These are phyloP conservation scores for Choloepus hoffmanni DNA, from an alignment of 2,113 vertebrate genomes.

Conservation along the genomic window DNA sequence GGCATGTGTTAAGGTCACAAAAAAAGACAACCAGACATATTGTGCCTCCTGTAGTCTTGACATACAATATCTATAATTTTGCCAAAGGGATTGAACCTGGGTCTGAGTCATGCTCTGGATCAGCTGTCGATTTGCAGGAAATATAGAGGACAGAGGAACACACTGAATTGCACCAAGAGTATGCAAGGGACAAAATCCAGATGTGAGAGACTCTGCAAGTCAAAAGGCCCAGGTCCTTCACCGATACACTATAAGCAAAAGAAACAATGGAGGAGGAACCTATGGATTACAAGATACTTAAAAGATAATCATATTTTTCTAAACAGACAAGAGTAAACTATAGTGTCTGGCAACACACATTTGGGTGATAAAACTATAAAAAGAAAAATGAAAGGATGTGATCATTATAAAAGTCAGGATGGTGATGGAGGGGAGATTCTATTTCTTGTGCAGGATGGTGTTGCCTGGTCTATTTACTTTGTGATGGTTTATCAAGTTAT, in stretches of 20 bases:
- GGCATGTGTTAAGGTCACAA: neutral
- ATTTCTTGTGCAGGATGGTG: neutral
- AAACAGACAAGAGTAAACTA: neutral
- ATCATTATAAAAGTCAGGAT: neutral
- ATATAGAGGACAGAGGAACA: neutral
- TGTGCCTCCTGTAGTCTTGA: neutral
- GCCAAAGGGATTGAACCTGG: neutral
- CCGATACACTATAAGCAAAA: neutral
- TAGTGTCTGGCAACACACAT: neutral
- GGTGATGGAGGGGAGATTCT: neutral
- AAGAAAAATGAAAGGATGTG: neutral
- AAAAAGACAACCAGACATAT: neutral
- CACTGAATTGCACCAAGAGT: neutral
- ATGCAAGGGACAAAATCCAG: slow-evolving; percentile 19
- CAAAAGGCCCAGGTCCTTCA: neutral
- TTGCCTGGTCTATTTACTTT: slow-evolving; percentile 5
- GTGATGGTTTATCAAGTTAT: neutral
- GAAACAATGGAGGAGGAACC: neutral
- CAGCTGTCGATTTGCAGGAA: neutral
- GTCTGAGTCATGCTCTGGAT: neutral
- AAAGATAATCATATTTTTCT: neutral
- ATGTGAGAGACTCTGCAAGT: neutral
- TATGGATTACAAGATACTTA: slow-evolving; percentile 9
- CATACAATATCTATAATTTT: neutral
- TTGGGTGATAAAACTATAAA: neutral